These are phyloP conservation scores for Reticulitermes speratus DNA, from an alignment of 1,140 invertebrate genomes.

Conservation along the genomic window DNA sequence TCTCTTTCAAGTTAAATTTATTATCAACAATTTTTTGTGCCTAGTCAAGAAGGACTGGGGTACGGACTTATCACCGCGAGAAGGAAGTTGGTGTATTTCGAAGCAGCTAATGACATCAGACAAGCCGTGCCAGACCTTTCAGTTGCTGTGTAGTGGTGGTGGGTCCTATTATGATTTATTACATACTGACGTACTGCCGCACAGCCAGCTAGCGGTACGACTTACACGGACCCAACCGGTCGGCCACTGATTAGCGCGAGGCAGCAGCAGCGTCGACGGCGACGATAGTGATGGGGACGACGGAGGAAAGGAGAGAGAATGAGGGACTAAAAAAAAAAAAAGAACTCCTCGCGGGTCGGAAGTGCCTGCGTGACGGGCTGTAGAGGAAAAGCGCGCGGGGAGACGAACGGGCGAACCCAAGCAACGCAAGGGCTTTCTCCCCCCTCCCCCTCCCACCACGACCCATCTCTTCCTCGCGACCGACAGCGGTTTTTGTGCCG, in stretches of 20 bases:
- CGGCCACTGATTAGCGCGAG: not conserved
- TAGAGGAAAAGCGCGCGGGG: not conserved
- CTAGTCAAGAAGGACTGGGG: too few species aligned
- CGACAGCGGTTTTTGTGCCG: conserved; percentile 22
- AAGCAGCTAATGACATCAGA: too few species aligned
- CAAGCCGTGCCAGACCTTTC: too few species aligned
- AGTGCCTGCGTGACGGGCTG: conserved; percentile 30
- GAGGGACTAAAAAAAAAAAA: not conserved
- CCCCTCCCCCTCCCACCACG: not conserved
- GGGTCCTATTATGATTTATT: too few species aligned
- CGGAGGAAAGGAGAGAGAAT: not conserved
- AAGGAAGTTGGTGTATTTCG: too few species aligned
- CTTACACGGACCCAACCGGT: not conserved
- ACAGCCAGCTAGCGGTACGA: too few species aligned
- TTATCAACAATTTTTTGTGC: too few species aligned
- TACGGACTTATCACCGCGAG: too few species aligned
- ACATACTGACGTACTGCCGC: too few species aligned
- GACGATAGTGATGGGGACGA: conserved; percentile 18
- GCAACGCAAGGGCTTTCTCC: too few species aligned
- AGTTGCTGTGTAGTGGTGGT: too few species aligned
- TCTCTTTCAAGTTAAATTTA: too few species aligned
- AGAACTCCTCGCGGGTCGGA: conserved; percentile 29
- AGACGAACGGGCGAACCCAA: not conserved
- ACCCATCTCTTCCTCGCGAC: not conserved
- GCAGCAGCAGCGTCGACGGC: not conserved